Percentiles rank a stretch among this genome's conserved stretches.
phyloP scores from a whole-genome alignment of 1,140 invertebrate genomes.

The Eurosta solidaginis region DNA sequence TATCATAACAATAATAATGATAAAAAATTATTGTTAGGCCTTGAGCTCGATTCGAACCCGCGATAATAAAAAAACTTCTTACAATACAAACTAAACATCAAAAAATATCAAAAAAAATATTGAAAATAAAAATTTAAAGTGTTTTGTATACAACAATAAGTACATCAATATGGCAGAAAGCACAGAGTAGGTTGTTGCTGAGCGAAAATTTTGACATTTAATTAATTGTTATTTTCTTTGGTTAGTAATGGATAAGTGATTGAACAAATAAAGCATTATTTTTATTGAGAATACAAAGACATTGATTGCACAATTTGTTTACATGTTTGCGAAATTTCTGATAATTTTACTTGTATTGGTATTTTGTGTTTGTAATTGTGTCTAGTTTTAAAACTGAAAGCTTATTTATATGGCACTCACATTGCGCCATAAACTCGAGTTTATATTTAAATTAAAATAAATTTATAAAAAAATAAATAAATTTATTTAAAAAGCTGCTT shows the following conservation, averaged over 20 bases:
- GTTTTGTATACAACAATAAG: neutral
- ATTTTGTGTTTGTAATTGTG: no score
- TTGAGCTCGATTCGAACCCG: no score
- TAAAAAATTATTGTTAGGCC: no score
- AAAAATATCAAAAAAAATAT: neutral
- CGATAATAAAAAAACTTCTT: no score
- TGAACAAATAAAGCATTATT: conserved; percentile 33
- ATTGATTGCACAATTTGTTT: conserved; percentile 4
- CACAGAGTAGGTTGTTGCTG: conserved; percentile 27
- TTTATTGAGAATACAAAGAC: neutral
- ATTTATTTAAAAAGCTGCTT: no score
- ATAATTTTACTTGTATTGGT: no score
- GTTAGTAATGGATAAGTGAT: conserved; percentile 20
- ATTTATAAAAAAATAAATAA: no score
- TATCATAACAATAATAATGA: conserved; percentile 3
- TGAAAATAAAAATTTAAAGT: neutral
- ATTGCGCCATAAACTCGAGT: no score
- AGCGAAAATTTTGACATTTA: neutral
- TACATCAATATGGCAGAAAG: conserved; percentile 10
- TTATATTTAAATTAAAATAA: no score
- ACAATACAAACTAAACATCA: conserved; percentile 27
- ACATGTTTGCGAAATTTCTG: neutral
- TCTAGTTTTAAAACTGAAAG: no score
- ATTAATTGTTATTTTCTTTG: conserved; percentile 3
- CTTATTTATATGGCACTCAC: no score